Evolutionary conservation across 2,113 vertebrate species (phyloP), one percentile per base, ranked within the genome.

Genomic region (Caranx ignobilis): DNA sequence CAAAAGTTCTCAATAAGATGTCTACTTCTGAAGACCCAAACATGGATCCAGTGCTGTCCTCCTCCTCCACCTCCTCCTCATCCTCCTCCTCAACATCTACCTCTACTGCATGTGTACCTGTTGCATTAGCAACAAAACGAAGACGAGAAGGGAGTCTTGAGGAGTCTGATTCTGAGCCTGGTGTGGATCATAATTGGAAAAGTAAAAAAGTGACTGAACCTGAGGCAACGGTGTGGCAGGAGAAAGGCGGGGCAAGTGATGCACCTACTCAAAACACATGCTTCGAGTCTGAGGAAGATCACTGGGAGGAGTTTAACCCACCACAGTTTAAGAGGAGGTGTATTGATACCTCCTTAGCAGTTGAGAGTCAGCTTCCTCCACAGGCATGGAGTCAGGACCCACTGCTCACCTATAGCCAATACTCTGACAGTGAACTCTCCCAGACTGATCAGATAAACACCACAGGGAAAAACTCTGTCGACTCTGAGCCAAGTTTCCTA

Each of bases 1-100:
- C 8, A 63, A 71, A 61, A 94, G 92, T 88, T 73, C 65, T 88
- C 13, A 84, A 87, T 15, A 86, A 91, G 75, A 89, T 69, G 63
- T 84, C 70, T 31, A 45, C 77, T 11, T 79, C 84, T 83, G 88
- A 85, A 56, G 43, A 11, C 45, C 54, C 73, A 72, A 77, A 60
- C 35, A 52, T 21, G 52, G 55, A 82, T 57, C 57, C 47, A 55
- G 68, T 35, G 18, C 57, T 43, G 34, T 43, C 63, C 34, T 74
- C 31, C 21, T n/a, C 11, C 32, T 74, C 21, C 21, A 26, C 26
- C 26, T 26, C 26, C 26, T 26, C 26, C 26, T 43, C 63, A 26
- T 74, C 31, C 21, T n/a, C 11, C 32, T 74, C 21, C 21, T n/a
- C 11, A 18, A 48, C 70, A 37, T 52, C 74, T 15, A 11, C 50